Base-by-base conservation (phyloP, 2,888 invertebrate genomes). In the Nomada ruficornis region DNA sequence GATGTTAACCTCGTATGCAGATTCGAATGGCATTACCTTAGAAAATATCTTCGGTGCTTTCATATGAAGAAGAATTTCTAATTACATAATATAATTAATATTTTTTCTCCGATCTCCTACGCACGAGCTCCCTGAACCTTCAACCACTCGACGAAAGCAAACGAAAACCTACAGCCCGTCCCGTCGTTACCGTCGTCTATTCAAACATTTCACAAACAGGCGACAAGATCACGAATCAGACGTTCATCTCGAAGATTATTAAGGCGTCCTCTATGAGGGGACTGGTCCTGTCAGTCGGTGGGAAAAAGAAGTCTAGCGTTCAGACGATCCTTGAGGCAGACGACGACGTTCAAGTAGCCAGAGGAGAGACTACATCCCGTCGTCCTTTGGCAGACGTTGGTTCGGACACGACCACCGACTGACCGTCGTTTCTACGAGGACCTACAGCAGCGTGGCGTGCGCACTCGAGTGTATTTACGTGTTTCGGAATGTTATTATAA, bases 401-500 rank as follows among this genome's bases (percentile, higher is more conserved):
- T 68, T 81, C 62, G 77, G 78, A 64, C 78, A 62, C 77, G 84
- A 78, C 81, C 84, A 75, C 76, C 81, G 82, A 83, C 79, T 74
- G 83, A 83, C 80, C 86, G 77, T 84, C 88, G 80, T 85, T 80
- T 81, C 65, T 80, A 77, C 73, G 79, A 86, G 87, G 92, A 92
- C 92, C 92, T 92, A 92, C 92, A 92, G 91, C 92, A 80, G 82
- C 88, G 92, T 74, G 82, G 55, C 88, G 80, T 50, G 70, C 89
- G 90, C 89, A 88, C 89, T 92, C 90, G 87, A 89, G 90, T 85
- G 88, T 92, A 91, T 92, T 92, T 92, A 92, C 90, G 91, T 92
- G 90, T 91, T 91, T 87, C 88, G 89, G 89, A 91, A 91, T 89
- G 92, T 92, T 92, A 89, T 92, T 92, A 91, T 89, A 91, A 91